Base-by-base conservation (phyloP, 2,797 vertebrate species). In the Sylvilagus floridanus region DNA sequence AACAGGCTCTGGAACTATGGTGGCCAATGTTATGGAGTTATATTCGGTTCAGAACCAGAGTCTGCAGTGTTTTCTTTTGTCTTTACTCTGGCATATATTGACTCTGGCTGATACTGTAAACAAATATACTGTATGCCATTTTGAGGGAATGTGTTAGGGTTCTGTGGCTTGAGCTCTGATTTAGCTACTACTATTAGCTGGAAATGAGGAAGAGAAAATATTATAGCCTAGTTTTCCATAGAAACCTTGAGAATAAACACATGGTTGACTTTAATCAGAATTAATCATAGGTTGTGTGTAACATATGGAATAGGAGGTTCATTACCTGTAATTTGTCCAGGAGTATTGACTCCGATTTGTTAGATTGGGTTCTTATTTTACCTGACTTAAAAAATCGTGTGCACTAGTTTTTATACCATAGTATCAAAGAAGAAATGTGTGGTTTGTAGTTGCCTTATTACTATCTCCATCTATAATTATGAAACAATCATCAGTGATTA, bases 341-440 rank as follows among this genome's bases (percentile, higher is more conserved):
- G 10, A 52, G 5, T 63, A 79, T 22, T 84, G 69, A 66, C 42
- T 47, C 42, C 42, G 1, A 47, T 47, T 47, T 47, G 42, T 7
- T 47, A 73, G 79, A 42, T 65, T 65, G 84, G 10, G 13, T 84
- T 83, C 10, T 82, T 5, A 66, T 92, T 37, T 42, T 14, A 76
- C 13, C 6, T 84, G 50, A 84, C 16, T 88, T 72, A 13, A 81
- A 85, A 93, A 96, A 35, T 89, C 3, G 69, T 69, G 13, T 93
- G 54, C 2, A 82, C 14, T 57, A 47, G 22, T 71, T 95, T 94
- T 88, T 32, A 88, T 86, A 68, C 0, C 7, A 84, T 24, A 73
- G 2, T 35, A 90, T 54, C n/a, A 60, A 84, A 91, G 81, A 17
- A 75, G 84, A 37, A 68, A 65, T 0, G 2, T 90, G 0, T 13